Base-by-base conservation (phyloP, 2,113 vertebrate species). In the Sylvietta virens region DNA sequence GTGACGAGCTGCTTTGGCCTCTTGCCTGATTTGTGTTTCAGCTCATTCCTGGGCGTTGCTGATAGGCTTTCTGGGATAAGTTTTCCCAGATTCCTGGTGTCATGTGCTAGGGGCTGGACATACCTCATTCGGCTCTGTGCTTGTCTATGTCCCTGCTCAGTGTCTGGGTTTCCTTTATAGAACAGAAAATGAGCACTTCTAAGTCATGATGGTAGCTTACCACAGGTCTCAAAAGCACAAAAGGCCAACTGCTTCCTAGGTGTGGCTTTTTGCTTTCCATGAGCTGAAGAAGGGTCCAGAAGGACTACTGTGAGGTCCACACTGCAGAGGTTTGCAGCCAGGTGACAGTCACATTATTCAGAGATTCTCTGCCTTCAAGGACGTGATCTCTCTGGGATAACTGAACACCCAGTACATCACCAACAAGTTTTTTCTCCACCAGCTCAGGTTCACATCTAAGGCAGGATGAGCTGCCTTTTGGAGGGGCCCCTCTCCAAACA, bases 31-130 rank as follows among this genome's bases (percentile, higher is more conserved):
- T 31, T 62, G 27, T 60, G 19, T 88, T 93, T 90, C 90, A 93
- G 15, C 31, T 61, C 56, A 4, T 77, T 88, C 62, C 71, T 86
- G 62, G 44, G 79, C 62, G 54, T 8, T 93, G 67, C 85, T 94
- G 92, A 94, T 90, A 80, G 92, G 35, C 47, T 88, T 95, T 90
- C 81, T 93, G 92, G 62, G 28, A 45, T 80, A 92, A 80, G 20
- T 47, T 93, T 92, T 88, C 79, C 62, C 66, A 65, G 45, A 69
- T 89, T 64, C 69, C 67, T 79, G 66, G 54, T 79, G 79, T 70
- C 81, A 94, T 60, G 71, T 82, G 42, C 58, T 62, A 33, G 35
- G 11, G 18, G 2, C 22, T 95, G 71, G 67, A 81, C 27, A n/a
- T 50, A 39, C 42, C 62, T 95, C 79, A 66, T 62, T 35, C 54